A percentile compares a stretch with the other conserved stretches of the same genome.
Evolutionary conservation across 2,113 vertebrate species (phyloP).

Genomic region (Marmota monax): DNA sequence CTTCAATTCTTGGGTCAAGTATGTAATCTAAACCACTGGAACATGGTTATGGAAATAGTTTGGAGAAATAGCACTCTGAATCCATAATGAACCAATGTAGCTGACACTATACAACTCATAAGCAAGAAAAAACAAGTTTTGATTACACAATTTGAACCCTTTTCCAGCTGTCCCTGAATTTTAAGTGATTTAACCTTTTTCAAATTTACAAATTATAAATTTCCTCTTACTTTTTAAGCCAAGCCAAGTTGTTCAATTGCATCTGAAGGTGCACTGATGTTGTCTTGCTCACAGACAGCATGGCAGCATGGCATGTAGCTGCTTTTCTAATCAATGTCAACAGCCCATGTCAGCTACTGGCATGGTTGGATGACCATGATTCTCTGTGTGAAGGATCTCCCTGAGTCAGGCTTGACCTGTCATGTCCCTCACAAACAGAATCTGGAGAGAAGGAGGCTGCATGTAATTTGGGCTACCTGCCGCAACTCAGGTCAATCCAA

Average conservation of each 20-base stretch:
- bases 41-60: not conserved
- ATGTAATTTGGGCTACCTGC: not conserved
- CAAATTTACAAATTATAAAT: not conserved
- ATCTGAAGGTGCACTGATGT: not conserved
- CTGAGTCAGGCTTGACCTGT: not conserved
- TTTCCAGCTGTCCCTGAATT: not conserved
- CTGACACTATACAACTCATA: not conserved
- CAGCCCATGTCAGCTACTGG: not conserved
- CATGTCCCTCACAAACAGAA: not conserved
- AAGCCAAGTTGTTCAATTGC: not conserved
- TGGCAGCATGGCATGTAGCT: not conserved
- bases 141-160: conserved; percentile 1
- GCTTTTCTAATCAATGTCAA: not conserved
- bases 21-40: not conserved
- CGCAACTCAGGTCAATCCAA: conserved; percentile 22
- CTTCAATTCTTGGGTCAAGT: not conserved
- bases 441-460: not conserved
- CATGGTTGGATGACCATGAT: not conserved
- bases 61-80: not conserved
- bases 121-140: not conserved
- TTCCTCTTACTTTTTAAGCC: conserved; percentile 15
- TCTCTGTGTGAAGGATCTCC: not conserved
- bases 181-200: not conserved
- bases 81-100: not conserved
- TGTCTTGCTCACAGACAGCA: not conserved